Evolutionary conservation across 2,113 vertebrate genomes (phyloP).

Genomic region (Danionella cerebrum): DNA sequence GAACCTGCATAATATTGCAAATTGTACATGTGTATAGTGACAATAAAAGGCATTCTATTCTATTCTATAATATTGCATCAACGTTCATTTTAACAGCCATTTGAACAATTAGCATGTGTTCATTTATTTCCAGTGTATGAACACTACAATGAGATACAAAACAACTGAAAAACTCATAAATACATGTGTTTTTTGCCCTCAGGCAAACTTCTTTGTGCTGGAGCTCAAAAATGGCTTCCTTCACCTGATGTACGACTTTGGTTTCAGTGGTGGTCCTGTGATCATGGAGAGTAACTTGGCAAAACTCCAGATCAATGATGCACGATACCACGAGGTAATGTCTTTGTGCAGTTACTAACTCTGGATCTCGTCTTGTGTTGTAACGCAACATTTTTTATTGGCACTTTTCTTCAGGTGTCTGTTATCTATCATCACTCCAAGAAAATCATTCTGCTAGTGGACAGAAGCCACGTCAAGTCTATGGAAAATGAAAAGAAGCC

Average conservation of each 20-base stretch:
- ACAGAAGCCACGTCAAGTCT: slow-evolving; percentile 86
- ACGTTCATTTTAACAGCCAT: too few species aligned
- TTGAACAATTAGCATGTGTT: too few species aligned
- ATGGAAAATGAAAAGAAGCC: slow-evolving; percentile 86
- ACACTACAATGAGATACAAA: too few species aligned
- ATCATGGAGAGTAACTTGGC: slow-evolving; percentile 74
- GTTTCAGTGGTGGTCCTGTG: slow-evolving; percentile 76
- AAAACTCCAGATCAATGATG: slow-evolving; percentile 87
- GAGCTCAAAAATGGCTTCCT: slow-evolving; percentile 84
- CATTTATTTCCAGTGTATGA: too few species aligned
- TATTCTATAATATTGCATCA: too few species aligned
- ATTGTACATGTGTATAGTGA: too few species aligned
- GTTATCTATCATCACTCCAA: slow-evolving; percentile 96
- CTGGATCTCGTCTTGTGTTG: neutral
- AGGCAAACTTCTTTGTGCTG: slow-evolving; percentile 87
- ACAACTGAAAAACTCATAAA: neutral
- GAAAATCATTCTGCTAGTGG: slow-evolving; percentile 93
- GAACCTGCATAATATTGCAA: too few species aligned
- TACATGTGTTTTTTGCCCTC: slow-evolving; percentile 21
- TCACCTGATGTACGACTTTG: slow-evolving; percentile 84
- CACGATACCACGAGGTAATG: slow-evolving; percentile 90
- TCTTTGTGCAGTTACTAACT: neutral
- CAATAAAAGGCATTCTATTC: too few species aligned
- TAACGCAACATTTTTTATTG: neutral
- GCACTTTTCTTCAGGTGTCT: slow-evolving; percentile 72